A percentile compares a stretch with the other conserved stretches of the same genome.
Conservation (phyloP, 2,113 vertebrate species). For the Sylvicapra grimmia region DNA sequence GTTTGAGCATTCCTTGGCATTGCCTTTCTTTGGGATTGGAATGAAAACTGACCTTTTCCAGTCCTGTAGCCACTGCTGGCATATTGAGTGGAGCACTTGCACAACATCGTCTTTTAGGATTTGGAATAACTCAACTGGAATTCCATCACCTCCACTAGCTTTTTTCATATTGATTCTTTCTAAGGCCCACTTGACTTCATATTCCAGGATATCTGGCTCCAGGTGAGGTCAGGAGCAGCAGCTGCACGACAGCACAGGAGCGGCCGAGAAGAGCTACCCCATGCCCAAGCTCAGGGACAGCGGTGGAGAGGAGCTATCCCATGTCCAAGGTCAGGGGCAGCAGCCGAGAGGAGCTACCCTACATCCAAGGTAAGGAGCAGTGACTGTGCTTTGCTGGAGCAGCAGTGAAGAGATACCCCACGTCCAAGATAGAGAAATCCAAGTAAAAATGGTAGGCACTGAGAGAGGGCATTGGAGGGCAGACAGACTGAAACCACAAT, state of each 20-base stretch:
- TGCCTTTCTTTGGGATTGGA: neutral
- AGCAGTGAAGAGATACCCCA: neutral
- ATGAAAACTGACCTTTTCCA: neutral
- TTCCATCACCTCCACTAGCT: neutral
- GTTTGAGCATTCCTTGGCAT: neutral
- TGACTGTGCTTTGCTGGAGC: neutral
- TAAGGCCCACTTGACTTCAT: neutral
- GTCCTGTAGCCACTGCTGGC: neutral
- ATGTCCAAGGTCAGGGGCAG: neutral
- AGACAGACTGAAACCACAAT: neutral
- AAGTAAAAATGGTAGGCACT: neutral
- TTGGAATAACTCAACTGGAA: neutral
- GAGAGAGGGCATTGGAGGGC: neutral
- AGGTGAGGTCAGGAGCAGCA: neutral
- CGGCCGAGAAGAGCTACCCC: neutral
- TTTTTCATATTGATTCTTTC: neutral
- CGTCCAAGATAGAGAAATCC: neutral
- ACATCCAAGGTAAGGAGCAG: neutral
- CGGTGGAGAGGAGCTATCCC: neutral
- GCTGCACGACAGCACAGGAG: fast-evolving
- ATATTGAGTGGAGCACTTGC: neutral
- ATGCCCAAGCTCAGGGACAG: neutral
- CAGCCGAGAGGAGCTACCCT: fast-evolving
- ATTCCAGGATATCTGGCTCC: neutral
- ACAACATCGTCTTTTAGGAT: neutral